Base-by-base conservation (phyloP, 2,797 vertebrate genomes). In the Brotula barbata region DNA sequence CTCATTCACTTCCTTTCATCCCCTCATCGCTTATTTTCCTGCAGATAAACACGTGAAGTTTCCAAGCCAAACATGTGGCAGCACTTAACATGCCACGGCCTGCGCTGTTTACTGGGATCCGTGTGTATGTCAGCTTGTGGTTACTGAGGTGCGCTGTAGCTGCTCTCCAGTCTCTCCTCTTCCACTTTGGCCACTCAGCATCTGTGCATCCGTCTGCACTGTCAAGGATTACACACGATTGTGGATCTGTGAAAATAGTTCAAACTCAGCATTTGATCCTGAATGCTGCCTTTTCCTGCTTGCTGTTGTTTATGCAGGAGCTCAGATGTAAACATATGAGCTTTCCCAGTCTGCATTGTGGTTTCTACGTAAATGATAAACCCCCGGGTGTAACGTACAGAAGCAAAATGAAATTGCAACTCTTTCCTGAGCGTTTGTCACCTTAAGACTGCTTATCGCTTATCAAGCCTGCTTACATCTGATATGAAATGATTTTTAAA, bases 31-130 rank as follows among this genome's bases (percentile, higher is more conserved):
- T 37, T 37, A 14, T 40, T 53, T 50, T 8, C 19, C 16, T 37
- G 16, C 12, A 15, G 28, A 53, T 47, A 19, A 54, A 47, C 3
- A 11, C 21, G 57, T 43, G n/a, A 12, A 7, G 16, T 51, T 46
- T n/a, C 55, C 40, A 19, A 57, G 13, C 2, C 14, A 63, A 65
- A 66, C 75, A 84, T 21, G 54, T 67, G 68, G 68, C 39, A 68
- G n/a, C 23, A 44, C 7, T 83, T 68, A 77, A 23, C 50, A 44
- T 64, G 60, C 42, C 57, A 15, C 2, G 2, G 43, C 43, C 33
- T 49, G 41, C 56, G 36, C 40, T 72, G 50, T 67, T 75, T 60
- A 71, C 58, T 21, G 7, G 45, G 69, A 77, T 67, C 45, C 31
- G 50, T 57, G 58, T 41, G 49, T 3, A 5, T 42, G 42, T 67